These are phyloP conservation scores for Drepana arcuata DNA, from an alignment of 1,140 invertebrate genomes.

Conservation along the genomic window DNA sequence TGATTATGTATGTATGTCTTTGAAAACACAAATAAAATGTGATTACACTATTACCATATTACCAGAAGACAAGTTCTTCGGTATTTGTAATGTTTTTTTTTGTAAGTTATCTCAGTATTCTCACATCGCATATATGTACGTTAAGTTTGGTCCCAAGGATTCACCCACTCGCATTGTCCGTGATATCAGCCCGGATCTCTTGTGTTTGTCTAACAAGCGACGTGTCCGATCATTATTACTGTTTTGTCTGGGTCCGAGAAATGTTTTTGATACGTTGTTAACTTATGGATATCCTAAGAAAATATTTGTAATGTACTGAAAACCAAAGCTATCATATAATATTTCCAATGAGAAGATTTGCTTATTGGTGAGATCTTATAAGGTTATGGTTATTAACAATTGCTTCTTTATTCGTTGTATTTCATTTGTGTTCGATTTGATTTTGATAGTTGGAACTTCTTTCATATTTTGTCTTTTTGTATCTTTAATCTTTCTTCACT, in stretches of 20 bases:
- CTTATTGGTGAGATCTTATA: too few species aligned
- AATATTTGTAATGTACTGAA: too few species aligned
- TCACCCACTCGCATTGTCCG: constrained; percentile 56
- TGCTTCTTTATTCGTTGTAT: too few species aligned
- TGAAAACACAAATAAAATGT: background rate
- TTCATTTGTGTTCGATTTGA: too few species aligned
- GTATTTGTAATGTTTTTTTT: constrained; percentile 7
- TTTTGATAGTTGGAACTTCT: too few species aligned
- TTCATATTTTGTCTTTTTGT: too few species aligned
- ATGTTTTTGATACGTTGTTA: constrained; percentile 15
- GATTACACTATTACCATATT: background rate
- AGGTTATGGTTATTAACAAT: too few species aligned
- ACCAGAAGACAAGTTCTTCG: background rate
- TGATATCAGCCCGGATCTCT: constrained; percentile 51
- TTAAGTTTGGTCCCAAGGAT: constrained; percentile 17
- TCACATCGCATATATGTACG: too few species aligned
- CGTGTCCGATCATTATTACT: constrained; percentile 66
- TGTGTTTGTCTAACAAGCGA: constrained; percentile 68
- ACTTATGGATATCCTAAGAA: constrained; percentile 24
- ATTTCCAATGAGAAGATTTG: too few species aligned
- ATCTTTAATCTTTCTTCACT: too few species aligned
- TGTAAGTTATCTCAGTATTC: too few species aligned
- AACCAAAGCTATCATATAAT: too few species aligned
- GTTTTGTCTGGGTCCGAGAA: constrained; percentile 51
- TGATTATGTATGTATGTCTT: background rate